phyloP scores from a whole-genome alignment of 2,797 vertebrate species.

The Acipenser ruthenus region DNA sequence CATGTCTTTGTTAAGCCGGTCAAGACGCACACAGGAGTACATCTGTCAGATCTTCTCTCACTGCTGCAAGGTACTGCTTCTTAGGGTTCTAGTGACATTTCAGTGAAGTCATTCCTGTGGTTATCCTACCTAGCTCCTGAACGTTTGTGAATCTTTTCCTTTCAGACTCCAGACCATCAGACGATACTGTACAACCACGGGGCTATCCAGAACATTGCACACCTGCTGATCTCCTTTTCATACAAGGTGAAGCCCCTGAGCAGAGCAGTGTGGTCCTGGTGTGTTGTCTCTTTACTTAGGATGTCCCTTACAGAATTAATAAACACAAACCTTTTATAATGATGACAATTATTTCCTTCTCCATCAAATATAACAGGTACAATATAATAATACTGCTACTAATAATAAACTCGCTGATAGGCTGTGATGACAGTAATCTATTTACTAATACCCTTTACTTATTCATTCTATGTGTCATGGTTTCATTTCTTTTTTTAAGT shows the following conservation, averaged over 20 bases:
- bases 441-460: too few species aligned
- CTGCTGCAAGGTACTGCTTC: constrained; percentile 88
- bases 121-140: neutral
- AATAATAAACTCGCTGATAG: too few species aligned
- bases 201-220: constrained; percentile 92
- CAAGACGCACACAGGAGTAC: constrained; percentile 90
- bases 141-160: constrained; percentile 26
- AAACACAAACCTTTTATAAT: too few species aligned
- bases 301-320: too few species aligned
- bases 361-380: too few species aligned
- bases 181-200: constrained; percentile 91
- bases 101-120: neutral
- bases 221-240: constrained; percentile 81
- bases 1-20: constrained; percentile 88
- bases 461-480: too few species aligned
- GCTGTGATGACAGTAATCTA: too few species aligned
- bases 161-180: constrained; percentile 92
- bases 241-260: constrained; percentile 74
- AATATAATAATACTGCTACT: too few species aligned
- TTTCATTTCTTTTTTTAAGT: too few species aligned
- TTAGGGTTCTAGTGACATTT: neutral
- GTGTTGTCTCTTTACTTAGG: too few species aligned
- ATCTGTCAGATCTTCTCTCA: constrained; percentile 98
- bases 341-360: too few species aligned
- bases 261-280: neutral